These are phyloP conservation scores for Operophtera brumata DNA, from an alignment of 2,888 invertebrate species.

Conservation along the genomic window DNA sequence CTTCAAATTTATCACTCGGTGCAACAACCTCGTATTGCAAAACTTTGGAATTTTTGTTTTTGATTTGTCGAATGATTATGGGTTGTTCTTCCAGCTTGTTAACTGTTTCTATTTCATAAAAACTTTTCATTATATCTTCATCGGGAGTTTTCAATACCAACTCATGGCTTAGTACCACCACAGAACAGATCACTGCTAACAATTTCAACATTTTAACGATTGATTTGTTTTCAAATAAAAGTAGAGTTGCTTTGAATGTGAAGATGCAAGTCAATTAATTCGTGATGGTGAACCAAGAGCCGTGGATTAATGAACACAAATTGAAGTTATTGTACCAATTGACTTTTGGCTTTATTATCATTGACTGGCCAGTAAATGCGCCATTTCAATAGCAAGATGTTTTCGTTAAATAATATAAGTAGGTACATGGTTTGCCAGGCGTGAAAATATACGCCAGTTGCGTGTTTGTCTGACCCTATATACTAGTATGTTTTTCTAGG, in stretches of 20 bases:
- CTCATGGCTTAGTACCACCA: slow-evolving; percentile 24
- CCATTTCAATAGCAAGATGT: background rate
- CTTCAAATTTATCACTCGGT: slow-evolving; percentile 29
- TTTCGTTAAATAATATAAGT: no score
- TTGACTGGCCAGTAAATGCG: background rate
- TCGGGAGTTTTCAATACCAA: slow-evolving; percentile 28
- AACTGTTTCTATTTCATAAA: slow-evolving; percentile 37
- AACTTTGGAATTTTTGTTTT: slow-evolving; percentile 30
- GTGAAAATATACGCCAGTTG: no score
- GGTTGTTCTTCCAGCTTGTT: slow-evolving; percentile 30
- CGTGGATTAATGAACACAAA: slow-evolving; percentile 41
- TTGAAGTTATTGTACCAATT: slow-evolving; percentile 58
- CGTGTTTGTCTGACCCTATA: no score
- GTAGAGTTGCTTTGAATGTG: slow-evolving; percentile 15
- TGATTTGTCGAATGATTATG: slow-evolving; percentile 32
- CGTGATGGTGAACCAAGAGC: slow-evolving; percentile 31
- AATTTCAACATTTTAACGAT: slow-evolving; percentile 23
- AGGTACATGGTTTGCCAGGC: no score
- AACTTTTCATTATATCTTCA: slow-evolving; percentile 27
- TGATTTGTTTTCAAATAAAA: background rate
- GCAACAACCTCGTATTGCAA: slow-evolving; percentile 34
- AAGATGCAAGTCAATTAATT: slow-evolving; percentile 30
- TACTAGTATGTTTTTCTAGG: no score
- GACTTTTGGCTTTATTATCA: slow-evolving; percentile 43
- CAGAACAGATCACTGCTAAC: slow-evolving; percentile 22